Percentiles rank a stretch among this genome's conserved stretches.
phyloP scores from a whole-genome alignment of 2,888 invertebrate genomes.

The Cheilosia scutellata region DNA sequence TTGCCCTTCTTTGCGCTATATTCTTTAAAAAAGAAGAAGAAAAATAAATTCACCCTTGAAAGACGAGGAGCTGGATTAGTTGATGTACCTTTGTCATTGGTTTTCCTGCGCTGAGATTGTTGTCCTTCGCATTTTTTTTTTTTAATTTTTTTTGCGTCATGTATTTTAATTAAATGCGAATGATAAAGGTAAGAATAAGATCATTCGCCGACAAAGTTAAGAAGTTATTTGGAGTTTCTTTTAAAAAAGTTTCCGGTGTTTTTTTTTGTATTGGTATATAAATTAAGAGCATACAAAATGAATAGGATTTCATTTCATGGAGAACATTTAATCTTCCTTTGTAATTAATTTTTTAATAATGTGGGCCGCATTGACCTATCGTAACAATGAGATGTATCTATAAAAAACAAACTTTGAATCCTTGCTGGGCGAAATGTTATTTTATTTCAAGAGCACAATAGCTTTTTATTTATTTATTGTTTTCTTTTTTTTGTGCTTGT shows the following conservation, averaged over 20 bases:
- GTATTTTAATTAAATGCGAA: constrained; percentile 55
- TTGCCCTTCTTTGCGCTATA: neutral
- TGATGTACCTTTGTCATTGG: constrained; percentile 13
- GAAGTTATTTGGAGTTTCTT: constrained; percentile 5
- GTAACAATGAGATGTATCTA: neutral
- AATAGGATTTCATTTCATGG: constrained; percentile 2
- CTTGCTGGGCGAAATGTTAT: too few species aligned
- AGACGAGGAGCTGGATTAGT: constrained; percentile 18
- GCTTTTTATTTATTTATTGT: too few species aligned
- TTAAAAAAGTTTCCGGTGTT: neutral
- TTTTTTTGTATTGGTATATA: neutral
- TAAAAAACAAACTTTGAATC: too few species aligned
- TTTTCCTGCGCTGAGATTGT: constrained; percentile 3
- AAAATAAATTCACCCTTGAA: neutral
- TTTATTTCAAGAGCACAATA: too few species aligned
- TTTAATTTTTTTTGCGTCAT: neutral
- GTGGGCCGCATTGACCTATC: neutral
- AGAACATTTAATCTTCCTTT: constrained; percentile 21
- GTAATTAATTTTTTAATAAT: constrained; percentile 13
- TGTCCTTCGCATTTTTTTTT: neutral
- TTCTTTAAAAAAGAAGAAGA: neutral
- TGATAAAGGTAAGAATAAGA: constrained; percentile 16
- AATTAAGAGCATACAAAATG: neutral
- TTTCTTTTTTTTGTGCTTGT: too few species aligned
- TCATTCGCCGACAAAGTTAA: constrained; percentile 21